phyloP scores from a whole-genome alignment of 92 coral and sea anemone genomes.

The Galaxea fascicularis region DNA sequence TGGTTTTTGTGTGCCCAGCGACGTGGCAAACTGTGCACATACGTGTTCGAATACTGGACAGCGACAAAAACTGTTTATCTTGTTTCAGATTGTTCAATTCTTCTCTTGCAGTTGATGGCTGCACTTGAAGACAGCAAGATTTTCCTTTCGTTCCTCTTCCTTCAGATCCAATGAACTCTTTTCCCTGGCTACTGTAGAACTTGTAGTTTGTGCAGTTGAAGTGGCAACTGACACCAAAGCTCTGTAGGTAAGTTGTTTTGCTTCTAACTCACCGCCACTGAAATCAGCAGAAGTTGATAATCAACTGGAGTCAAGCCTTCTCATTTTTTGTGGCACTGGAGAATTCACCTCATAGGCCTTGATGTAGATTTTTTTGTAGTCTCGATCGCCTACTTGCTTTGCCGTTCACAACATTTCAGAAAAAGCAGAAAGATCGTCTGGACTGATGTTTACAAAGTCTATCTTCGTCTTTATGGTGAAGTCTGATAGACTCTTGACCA shows the following conservation, averaged over 20 bases:
- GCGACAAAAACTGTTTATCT: not conserved
- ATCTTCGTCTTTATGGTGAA: conserved; percentile 44
- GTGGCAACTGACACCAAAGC: conserved; percentile 21
- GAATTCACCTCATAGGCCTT: conserved; percentile 42
- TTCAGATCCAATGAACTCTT: conserved; percentile 9
- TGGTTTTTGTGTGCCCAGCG: conserved; percentile 53
- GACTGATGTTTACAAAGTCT: conserved; percentile 34
- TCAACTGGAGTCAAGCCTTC: conserved; percentile 20
- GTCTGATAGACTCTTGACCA: conserved; percentile 34
- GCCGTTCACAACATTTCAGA: conserved; percentile 43
- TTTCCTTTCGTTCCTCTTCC: conserved; percentile 35
- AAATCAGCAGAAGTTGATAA: not conserved
- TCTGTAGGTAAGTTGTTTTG: conserved; percentile 42
- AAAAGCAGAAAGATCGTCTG: conserved; percentile 35
- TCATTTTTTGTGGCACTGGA: conserved; percentile 24
- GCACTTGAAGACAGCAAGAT: conserved; percentile 48
- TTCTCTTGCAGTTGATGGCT: conserved; percentile 39
- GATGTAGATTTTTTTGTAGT: conserved; percentile 35
- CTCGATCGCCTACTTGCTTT: conserved; percentile 33
- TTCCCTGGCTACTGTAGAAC: conserved; percentile 19
- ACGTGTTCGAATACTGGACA: conserved; percentile 30
- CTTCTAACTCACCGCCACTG: conserved; percentile 27
- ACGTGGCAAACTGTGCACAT: conserved; percentile 41
- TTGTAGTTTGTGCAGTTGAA: conserved; percentile 14
- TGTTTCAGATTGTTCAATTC: conserved; percentile 30